Evolutionary conservation across 2,888 invertebrate species (phyloP).

Genomic region (Linyphia triangularis): DNA sequence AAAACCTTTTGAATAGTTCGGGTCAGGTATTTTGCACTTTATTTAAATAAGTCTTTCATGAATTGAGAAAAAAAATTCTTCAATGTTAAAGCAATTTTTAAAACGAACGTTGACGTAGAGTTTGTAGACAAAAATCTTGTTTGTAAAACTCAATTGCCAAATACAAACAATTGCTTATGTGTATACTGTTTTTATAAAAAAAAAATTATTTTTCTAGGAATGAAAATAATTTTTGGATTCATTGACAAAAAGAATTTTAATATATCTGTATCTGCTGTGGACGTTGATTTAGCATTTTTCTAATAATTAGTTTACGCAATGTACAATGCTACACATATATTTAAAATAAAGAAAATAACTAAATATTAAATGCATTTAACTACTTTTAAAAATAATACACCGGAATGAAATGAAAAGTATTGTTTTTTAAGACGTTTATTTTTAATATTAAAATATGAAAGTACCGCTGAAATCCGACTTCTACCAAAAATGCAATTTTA

Average conservation of each 20-base stretch:
- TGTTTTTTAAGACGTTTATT: not conserved
- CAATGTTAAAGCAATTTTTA: constrained; percentile 1
- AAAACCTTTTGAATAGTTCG: not conserved
- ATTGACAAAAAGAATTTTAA: not conserved
- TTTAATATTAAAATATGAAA: not conserved
- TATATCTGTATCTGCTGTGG: not conserved
- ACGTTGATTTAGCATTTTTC: constrained; percentile 2
- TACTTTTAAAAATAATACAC: not conserved
- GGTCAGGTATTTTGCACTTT: constrained; percentile 5
- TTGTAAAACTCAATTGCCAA: not conserved
- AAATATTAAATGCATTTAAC: not conserved
- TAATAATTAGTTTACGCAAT: constrained; percentile 11
- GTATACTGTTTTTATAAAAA: not conserved
- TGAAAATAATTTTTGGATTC: not conserved
- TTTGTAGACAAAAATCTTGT: constrained; percentile 27
- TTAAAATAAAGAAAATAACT: not conserved
- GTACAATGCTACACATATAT: not conserved
- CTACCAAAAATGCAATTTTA: too few relatives aligned
- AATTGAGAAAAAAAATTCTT: constrained; percentile 15
- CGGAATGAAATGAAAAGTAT: not conserved
- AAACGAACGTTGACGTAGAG: constrained; percentile 4
- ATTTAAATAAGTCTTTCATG: not conserved
- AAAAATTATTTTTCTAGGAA: not conserved
- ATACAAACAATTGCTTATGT: constrained; percentile 14
- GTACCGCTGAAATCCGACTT: too few relatives aligned